Evolutionary conservation across 2,797 vertebrate genomes (phyloP).

Genomic region (Thunnus albacares): DNA sequence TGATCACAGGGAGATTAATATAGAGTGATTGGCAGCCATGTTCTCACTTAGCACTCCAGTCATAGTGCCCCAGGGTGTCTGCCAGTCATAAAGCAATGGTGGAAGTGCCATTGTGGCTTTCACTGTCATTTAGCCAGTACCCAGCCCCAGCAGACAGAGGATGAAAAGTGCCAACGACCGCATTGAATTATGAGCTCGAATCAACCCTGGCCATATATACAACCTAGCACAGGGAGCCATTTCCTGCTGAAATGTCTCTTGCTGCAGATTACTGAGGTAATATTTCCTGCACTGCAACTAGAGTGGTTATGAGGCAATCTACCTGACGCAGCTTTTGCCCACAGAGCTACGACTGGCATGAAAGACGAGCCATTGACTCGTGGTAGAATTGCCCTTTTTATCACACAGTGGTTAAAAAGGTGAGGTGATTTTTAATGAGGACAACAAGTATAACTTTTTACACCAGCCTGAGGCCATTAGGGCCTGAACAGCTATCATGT

Average conservation of each 20-base stretch:
- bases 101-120: conserved; percentile 71
- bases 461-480: conserved; percentile 32
- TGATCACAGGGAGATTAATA: conserved; percentile 73
- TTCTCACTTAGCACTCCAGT: conserved; percentile 70
- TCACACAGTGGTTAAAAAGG: conserved; percentile 57
- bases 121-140: conserved; percentile 73
- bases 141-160: conserved; percentile 62
- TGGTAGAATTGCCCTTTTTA: conserved; percentile 65
- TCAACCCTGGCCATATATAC: conserved; percentile 71
- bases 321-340: conserved; percentile 67
- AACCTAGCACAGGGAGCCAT: conserved; percentile 70
- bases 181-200: conserved; percentile 72
- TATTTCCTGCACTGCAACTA: conserved; percentile 75
- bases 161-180: conserved; percentile 70
- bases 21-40: conserved; percentile 75
- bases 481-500: conserved; percentile 36
- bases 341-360: conserved; percentile 28
- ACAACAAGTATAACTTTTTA: conserved; percentile 57
- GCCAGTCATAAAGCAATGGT: conserved; percentile 70
- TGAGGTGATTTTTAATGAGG: conserved; percentile 71
- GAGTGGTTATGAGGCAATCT: conserved; percentile 72
- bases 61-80: conserved; percentile 69
- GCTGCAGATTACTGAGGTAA: conserved; percentile 77
- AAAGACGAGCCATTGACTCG: conserved; percentile 59
- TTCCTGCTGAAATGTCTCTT: conserved; percentile 78